These are phyloP conservation scores for Melanotaenia duboulayi DNA, from an alignment of 2,113 vertebrate genomes.

Conservation along the genomic window DNA sequence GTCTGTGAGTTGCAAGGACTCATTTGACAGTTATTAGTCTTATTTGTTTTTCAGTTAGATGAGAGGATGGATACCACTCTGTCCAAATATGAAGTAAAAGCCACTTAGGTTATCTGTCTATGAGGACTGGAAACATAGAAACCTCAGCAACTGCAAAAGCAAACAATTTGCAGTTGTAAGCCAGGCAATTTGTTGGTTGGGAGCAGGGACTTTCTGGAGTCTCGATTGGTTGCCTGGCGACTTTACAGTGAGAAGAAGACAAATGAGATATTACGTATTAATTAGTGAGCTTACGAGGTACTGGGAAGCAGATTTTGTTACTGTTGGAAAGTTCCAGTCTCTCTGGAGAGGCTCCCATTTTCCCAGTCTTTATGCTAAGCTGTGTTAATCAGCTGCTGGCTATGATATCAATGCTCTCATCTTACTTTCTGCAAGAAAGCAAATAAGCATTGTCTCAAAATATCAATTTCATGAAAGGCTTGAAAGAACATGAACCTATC, in stretches of 20 bases:
- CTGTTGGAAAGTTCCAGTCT: not conserved
- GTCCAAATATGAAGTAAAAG: not conserved
- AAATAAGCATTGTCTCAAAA: not conserved
- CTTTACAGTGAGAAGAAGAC: not conserved
- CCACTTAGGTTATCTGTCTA: not conserved
- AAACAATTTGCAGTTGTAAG: not conserved
- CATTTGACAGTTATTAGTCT: too few relatives aligned
- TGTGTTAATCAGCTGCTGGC: not conserved
- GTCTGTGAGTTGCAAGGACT: slow-evolving; percentile 1
- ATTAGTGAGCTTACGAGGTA: not conserved
- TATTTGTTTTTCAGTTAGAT: too few relatives aligned
- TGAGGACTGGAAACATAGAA: not conserved
- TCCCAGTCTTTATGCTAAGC: slow-evolving; percentile 1
- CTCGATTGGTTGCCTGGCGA: not conserved
- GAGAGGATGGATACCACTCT: not conserved
- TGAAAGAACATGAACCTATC: slow-evolving; percentile 6
- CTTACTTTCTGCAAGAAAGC: not conserved
- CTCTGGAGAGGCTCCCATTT: not conserved
- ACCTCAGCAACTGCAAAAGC: not conserved
- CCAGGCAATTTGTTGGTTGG: not conserved
- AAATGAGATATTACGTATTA: not conserved
- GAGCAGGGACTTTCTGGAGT: not conserved
- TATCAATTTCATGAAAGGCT: not conserved
- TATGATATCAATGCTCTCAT: slow-evolving; percentile 2
- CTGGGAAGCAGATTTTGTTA: not conserved